Evolutionary conservation across 2,888 invertebrate species (phyloP).

Genomic region (Zygaena filipendulae): DNA sequence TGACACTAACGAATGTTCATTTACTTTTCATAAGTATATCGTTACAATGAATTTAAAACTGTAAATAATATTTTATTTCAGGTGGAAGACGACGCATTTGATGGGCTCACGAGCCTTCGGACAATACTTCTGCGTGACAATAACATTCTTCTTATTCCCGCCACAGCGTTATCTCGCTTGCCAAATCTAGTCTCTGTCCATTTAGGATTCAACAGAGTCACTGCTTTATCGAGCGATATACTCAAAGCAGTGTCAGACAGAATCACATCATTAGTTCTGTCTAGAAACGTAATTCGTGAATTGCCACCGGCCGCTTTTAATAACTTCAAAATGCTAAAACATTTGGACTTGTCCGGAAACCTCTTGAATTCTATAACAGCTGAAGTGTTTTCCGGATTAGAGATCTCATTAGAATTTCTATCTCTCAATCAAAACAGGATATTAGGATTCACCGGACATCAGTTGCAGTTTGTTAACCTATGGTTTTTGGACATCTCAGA

Average conservation of each 20-base stretch:
- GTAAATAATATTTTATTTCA: slow-evolving; percentile 35
- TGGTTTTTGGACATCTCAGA: slow-evolving; percentile 80
- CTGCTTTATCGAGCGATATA: slow-evolving; percentile 84
- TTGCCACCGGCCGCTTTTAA: slow-evolving; percentile 84
- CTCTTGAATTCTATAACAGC: slow-evolving; percentile 76
- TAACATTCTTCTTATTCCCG: slow-evolving; percentile 86
- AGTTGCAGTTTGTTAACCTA: slow-evolving; percentile 72
- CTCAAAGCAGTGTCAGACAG: slow-evolving; percentile 77
- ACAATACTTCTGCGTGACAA: slow-evolving; percentile 86
- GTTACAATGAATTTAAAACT: too few relatives aligned
- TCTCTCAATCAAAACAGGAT: slow-evolving; percentile 81
- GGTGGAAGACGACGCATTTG: slow-evolving; percentile 91
- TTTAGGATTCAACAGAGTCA: slow-evolving; percentile 87
- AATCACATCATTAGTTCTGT: slow-evolving; percentile 78
- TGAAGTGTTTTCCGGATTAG: slow-evolving; percentile 81
- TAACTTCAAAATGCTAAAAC: slow-evolving; percentile 77
- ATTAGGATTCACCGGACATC: slow-evolving; percentile 72
- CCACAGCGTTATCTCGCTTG: slow-evolving; percentile 82
- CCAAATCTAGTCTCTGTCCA: slow-evolving; percentile 79
- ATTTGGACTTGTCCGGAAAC: slow-evolving; percentile 84
- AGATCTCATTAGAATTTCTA: slow-evolving; percentile 76
- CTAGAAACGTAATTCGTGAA: slow-evolving; percentile 88
- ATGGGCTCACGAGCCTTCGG: slow-evolving; percentile 81
- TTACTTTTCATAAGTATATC: too few relatives aligned
- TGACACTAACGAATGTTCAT: neutral